phyloP scores from a whole-genome alignment of 2,797 vertebrate species.

The Psittacula echo region DNA sequence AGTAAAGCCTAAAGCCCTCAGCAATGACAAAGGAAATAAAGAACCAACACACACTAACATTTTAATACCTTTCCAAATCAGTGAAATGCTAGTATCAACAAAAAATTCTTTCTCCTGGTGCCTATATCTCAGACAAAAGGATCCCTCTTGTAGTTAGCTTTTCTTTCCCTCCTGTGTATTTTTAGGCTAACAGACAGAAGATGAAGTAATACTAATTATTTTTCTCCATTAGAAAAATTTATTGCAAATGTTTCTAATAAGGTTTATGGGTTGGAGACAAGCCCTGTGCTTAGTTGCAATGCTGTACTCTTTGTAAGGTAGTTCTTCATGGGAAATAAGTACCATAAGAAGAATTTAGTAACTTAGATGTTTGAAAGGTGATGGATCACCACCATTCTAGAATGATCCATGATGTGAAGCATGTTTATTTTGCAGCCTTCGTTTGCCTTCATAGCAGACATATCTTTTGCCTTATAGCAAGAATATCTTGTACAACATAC shows the following conservation, averaged over 20 bases:
- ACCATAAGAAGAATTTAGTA: not conserved
- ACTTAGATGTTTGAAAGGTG: not conserved
- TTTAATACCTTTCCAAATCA: not conserved
- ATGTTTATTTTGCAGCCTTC: not conserved
- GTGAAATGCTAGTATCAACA: not conserved
- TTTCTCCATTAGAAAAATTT: not conserved
- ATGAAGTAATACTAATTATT: not conserved
- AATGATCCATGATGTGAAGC: not conserved
- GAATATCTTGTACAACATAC: not conserved
- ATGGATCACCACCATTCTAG: not conserved
- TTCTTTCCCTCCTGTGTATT: not conserved
- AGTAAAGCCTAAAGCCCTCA: not conserved
- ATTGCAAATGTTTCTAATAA: not conserved
- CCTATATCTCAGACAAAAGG: not conserved
- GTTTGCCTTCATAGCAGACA: not conserved
- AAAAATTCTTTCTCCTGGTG: not conserved
- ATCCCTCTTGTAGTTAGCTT: not conserved
- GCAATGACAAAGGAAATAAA: not conserved
- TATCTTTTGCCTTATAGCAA: not conserved
- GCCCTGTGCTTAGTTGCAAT: not conserved
- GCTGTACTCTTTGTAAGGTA: not conserved
- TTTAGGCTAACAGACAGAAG: not conserved
- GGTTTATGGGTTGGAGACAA: not conserved
- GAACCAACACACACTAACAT: not conserved
- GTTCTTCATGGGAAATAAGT: not conserved